These are phyloP conservation scores for Drosophila kuntzei DNA, from an alignment of 2,888 invertebrate genomes.

Conservation along the genomic window DNA sequence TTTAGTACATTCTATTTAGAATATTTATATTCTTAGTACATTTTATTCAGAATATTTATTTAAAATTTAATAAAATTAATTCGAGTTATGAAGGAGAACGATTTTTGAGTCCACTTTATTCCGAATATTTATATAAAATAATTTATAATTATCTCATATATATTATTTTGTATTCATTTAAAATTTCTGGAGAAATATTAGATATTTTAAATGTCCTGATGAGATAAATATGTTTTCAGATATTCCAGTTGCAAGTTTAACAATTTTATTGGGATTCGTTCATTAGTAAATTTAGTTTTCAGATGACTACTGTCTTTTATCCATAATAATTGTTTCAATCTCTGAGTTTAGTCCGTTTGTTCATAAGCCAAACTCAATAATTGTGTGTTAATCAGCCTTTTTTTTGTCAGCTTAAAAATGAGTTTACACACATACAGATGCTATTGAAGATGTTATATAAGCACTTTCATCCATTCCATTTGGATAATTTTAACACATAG, in stretches of 20 bases:
- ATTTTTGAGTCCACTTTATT: no score
- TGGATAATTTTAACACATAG: slow-evolving; percentile 35
- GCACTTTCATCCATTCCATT: slow-evolving; percentile 41
- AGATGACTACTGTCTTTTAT: no score
- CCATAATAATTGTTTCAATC: no score
- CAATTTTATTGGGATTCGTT: no score
- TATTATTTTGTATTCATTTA: no score
- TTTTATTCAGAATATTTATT: not conserved
- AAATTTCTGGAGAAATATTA: no score
- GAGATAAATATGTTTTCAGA: not conserved
- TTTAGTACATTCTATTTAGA: not conserved
- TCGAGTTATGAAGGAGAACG: no score
- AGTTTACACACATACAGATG: not conserved
- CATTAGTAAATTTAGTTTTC: not conserved
- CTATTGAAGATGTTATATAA: slow-evolving; percentile 32
- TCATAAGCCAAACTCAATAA: no score
- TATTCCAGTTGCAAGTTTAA: no score
- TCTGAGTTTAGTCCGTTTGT: no score
- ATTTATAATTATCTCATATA: no score
- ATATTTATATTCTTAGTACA: not conserved
- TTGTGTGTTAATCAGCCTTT: not conserved
- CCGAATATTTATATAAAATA: no score
- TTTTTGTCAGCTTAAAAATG: not conserved
- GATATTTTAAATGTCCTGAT: not conserved
- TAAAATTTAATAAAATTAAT: not conserved